Evolutionary conservation across 2,888 invertebrate genomes (phyloP), one percentile per base, ranked within the genome.

Genomic region (Chironomus riparius): DNA sequence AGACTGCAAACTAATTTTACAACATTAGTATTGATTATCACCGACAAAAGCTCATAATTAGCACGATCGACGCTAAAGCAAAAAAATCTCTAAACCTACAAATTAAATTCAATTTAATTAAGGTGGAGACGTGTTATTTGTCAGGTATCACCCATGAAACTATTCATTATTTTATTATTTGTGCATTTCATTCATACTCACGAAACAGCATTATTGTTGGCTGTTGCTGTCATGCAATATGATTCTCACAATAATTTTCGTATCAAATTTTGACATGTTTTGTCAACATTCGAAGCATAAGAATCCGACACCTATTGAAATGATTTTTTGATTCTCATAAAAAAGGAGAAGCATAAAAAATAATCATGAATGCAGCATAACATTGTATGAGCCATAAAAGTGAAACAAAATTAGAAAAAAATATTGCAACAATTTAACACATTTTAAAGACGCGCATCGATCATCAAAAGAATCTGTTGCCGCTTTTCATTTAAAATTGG

Each of bases 221-320:
- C 6, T 38, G 38, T 56, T 15, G 15, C 15, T 56, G 21, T 65
- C 65, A 65, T 65, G 65, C 65, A 65, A 65, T 65, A 21, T 24
- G 65, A 65, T 22, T 18, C 65, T 65, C 22, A 24, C 13, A 65
- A 65, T 24, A 65, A 65, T 65, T 65, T 65, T 65, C 65, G 24
- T 24, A 21, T 65, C 65, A 65, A 65, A 65, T 65, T 65, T 65
- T 65, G 65, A 65, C 65, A 65, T 65, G 65, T 65, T 65, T 65
- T 65, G 65, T 65, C 65, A 65, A 65, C 65, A 65, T 24, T 65
- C 18, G 38, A 38, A 38, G 10, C 15, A 15, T 56, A 56, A 56
- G n/a, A 65, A 65, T 56, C 56, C 18, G 56, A 56, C 56, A 22
- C 24, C 65, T 65, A 4, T n/a, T 56, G 56, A 56, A 18, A 56